Evolutionary conservation across 1,140 invertebrate genomes (phyloP), one percentile per base, ranked within the genome.

Genomic region (Telenomus remus): DNA sequence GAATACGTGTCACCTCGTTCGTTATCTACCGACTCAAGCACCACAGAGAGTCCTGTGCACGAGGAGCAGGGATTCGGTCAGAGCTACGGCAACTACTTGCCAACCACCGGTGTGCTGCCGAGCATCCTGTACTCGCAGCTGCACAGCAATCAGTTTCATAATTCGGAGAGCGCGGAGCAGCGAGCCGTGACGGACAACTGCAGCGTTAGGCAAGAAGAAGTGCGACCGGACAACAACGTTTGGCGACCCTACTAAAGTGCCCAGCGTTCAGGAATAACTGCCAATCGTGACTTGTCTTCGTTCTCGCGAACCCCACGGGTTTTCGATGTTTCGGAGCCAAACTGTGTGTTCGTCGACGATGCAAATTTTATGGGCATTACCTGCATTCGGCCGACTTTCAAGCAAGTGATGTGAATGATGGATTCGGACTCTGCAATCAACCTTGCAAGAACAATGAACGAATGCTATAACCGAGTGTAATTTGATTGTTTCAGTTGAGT

Each of bases 121-220:
- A 94, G 94, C 80, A 89, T 95, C 55, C 87, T 96, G 5, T 95
- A 96, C 86, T 94, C 94, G 11, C 94, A 95, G 80, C 85, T 96
- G 12, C 95, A 96, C 12, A 92, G 93, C 33, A 94, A 94, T 80
- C 93, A 95, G 80, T 91, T 92, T 47, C 93, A 94, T 71, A 93
- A 93, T 76, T 93, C 93, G 73, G 81, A 87, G 59, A 82, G 79
- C 72, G 57, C 85, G 11, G 82, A 87, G 54, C 81, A 87, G 66
- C 81, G 85, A 51, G 79, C 84, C 13, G 84, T 86, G 8, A 75
- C 83, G 34, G 84, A 86, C 19, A 87, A 84, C 53, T 88, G 87
- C 78, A 87, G 82, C 66, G 85, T 88, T 0, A 81, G 87, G 63
- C 86, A 87, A 70, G 87, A 87, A 47, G 86, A 88, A 47, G 86